A percentile compares a stretch with the other conserved stretches of the same genome.
Evolutionary conservation across 2,888 invertebrate species (phyloP).

Genomic region (Eupithecia subumbrata): DNA sequence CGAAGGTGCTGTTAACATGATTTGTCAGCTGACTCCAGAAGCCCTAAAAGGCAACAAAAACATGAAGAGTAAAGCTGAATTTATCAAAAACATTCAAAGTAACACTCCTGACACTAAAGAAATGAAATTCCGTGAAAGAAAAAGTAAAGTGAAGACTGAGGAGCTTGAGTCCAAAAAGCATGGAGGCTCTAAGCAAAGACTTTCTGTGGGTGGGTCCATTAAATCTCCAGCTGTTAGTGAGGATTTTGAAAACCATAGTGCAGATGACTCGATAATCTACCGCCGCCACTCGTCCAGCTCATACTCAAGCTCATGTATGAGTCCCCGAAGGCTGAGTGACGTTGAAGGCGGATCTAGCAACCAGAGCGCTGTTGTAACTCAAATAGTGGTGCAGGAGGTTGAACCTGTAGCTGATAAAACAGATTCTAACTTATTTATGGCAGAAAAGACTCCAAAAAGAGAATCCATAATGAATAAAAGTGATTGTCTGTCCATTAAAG

Average conservation of each 20-base stretch:
- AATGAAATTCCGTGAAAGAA: slow-evolving; percentile 81
- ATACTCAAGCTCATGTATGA: slow-evolving; percentile 88
- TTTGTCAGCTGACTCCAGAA: slow-evolving; percentile 89
- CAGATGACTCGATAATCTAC: slow-evolving; percentile 92
- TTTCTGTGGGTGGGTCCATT: slow-evolving; percentile 70
- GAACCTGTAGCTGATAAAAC: background rate
- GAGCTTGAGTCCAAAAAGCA: slow-evolving; percentile 71
- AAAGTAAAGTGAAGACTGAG: slow-evolving; percentile 71
- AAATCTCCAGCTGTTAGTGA: slow-evolving; percentile 85
- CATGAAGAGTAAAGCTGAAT: slow-evolving; percentile 83
- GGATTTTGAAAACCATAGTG: slow-evolving; percentile 85
- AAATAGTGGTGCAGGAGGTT: slow-evolving; percentile 8
- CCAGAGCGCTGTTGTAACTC: background rate
- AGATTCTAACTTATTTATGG: slow-evolving; percentile 52
- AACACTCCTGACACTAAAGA: slow-evolving; percentile 74
- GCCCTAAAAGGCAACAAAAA: slow-evolving; percentile 79
- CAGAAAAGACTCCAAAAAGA: slow-evolving; percentile 49
- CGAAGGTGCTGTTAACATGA: slow-evolving; percentile 94
- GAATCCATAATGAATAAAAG: slow-evolving; percentile 71
- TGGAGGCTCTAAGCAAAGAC: slow-evolving; percentile 66
- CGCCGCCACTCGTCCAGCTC: slow-evolving; percentile 93
- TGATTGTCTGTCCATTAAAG: slow-evolving; percentile 75
- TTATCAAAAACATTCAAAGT: slow-evolving; percentile 85
- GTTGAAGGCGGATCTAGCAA: slow-evolving; percentile 57
- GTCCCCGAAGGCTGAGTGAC: slow-evolving; percentile 85